These are phyloP conservation scores for Clusia tigrina DNA, from an alignment of 2,888 invertebrate species.

Conservation along the genomic window DNA sequence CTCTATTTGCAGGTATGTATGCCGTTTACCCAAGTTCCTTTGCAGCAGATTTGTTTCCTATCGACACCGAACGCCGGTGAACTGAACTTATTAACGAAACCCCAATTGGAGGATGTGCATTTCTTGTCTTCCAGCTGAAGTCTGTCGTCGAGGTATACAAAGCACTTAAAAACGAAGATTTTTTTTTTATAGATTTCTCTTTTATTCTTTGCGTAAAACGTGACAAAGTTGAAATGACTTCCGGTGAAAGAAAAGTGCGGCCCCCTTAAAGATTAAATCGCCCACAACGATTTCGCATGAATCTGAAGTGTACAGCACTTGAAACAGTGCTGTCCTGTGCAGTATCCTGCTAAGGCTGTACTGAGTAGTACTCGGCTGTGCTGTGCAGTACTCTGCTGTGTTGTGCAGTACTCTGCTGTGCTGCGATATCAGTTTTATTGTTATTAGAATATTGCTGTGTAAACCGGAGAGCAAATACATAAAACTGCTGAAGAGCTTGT, in stretches of 20 bases:
- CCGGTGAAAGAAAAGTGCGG: conserved; percentile 6
- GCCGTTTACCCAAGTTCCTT: background rate
- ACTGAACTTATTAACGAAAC: background rate
- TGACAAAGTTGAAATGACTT: conserved; percentile 5
- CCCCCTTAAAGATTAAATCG: no score
- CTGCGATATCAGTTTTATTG: conserved; percentile 13
- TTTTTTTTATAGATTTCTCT: no score
- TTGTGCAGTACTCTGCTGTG: no score
- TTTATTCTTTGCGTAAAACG: background rate
- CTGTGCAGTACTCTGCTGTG: no score
- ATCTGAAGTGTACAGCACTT: background rate
- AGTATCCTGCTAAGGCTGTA: no score
- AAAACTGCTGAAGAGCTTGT: no score
- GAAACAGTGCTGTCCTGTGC: conserved; percentile 6
- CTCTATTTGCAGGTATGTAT: conserved; percentile 20
- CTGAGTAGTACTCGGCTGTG: no score
- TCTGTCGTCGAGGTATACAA: background rate
- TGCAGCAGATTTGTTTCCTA: background rate
- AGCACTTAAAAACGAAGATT: no score
- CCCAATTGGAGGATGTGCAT: background rate
- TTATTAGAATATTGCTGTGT: conserved; percentile 1
- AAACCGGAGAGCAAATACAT: background rate
- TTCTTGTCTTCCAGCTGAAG: background rate
- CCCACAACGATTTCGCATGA: background rate
- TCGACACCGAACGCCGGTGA: background rate